Evolutionary conservation across 2,113 vertebrate species (phyloP).

Genomic region (Procavia capensis): DNA sequence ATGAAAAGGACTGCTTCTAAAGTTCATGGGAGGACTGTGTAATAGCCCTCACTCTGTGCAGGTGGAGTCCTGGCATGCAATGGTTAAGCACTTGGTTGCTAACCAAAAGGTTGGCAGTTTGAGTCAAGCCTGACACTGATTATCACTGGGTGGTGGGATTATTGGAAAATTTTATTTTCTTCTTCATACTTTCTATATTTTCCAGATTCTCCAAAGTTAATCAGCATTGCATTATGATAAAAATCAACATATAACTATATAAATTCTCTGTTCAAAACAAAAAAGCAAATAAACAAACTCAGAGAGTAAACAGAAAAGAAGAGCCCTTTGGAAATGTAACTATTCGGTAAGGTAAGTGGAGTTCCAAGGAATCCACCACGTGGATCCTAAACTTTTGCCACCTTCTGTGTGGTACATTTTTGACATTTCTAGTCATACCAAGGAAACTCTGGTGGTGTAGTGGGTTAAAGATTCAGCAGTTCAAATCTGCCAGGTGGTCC

Average conservation of each 20-base stretch:
- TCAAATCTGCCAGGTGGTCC: too few species aligned
- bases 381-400: neutral
- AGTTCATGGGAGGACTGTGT: neutral
- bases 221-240: neutral
- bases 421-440: neutral
- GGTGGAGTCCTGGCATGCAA: neutral
- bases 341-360: neutral
- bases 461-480: too few species aligned
- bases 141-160: neutral
- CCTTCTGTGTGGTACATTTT: neutral
- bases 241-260: neutral
- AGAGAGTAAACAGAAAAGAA: slow-evolving; percentile 5
- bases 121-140: neutral
- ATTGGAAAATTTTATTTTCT: neutral
- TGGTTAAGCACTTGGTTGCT: too few species aligned
- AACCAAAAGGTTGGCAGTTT: too few species aligned
- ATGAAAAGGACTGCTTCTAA: neutral
- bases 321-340: neutral
- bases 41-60: neutral
- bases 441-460: too few species aligned
- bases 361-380: neutral
- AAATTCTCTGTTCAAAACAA: neutral
- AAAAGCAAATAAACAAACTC: neutral
- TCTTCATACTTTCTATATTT: neutral
- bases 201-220: slow-evolving; percentile 45